A percentile compares a stretch with the other conserved stretches of the same genome.
phyloP scores from a whole-genome alignment of 2,113 vertebrate species.

The Calyptomena viridis region DNA sequence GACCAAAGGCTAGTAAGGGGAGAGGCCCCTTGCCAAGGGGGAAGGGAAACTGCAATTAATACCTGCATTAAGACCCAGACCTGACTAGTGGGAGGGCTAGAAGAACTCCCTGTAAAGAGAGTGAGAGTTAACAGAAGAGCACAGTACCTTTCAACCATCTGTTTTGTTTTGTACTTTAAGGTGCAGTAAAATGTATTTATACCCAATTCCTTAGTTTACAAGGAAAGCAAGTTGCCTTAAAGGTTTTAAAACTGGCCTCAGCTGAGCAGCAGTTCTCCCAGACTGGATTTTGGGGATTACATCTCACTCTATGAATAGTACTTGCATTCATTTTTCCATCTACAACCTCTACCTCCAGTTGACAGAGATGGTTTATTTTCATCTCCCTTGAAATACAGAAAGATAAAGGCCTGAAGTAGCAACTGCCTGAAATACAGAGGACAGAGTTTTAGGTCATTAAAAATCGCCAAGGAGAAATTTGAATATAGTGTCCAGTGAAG shows the following conservation, averaged over 20 bases:
- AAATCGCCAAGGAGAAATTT: conserved; percentile 2
- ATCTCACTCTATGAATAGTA: background rate
- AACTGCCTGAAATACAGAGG: conserved; percentile 18
- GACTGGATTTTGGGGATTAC: conserved; percentile 1
- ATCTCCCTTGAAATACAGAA: background rate
- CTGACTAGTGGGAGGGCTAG: background rate
- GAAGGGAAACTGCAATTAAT: background rate
- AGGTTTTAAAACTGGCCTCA: background rate
- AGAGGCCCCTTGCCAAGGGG: background rate
- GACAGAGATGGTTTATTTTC: background rate
- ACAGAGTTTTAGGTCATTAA: conserved; percentile 11
- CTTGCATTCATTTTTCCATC: background rate
- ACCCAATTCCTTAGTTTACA: background rate
- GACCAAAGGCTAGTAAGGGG: background rate
- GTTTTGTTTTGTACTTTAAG: conserved; percentile 8
- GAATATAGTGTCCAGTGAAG: background rate
- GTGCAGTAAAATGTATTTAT: background rate
- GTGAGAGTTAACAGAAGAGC: background rate
- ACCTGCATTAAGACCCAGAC: background rate
- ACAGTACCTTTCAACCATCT: background rate
- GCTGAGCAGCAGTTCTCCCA: background rate
- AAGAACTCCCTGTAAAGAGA: background rate
- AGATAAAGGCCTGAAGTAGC: background rate
- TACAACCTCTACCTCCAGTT: background rate
- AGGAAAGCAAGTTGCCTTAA: background rate